Conservation (phyloP, 1,140 invertebrate genomes). For the Medauroidea extradentata region DNA sequence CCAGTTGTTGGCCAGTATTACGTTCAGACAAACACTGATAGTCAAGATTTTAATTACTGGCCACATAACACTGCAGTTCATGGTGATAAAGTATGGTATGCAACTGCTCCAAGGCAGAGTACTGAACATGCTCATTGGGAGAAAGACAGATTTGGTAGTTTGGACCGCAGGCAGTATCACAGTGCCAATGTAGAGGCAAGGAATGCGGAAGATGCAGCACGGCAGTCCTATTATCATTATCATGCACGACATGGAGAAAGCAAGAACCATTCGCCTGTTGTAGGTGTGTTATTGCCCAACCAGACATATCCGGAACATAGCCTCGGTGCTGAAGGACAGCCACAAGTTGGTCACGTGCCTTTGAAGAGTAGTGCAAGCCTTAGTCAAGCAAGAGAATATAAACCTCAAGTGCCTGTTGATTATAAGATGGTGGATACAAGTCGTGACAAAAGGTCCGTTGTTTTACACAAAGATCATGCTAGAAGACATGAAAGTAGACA, state of each 20-base stretch:
- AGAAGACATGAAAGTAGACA: not conserved
- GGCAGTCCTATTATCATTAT: not conserved
- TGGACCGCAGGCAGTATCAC: too few relatives aligned
- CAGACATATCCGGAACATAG: slow-evolving; percentile 47
- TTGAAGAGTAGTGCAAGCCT: slow-evolving; percentile 55
- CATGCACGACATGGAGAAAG: slow-evolving; percentile 13
- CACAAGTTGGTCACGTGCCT: slow-evolving; percentile 25
- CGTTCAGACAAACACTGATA: too few relatives aligned
- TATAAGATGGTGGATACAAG: slow-evolving; percentile 47
- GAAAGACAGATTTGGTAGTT: too few relatives aligned
- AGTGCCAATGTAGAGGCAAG: too few relatives aligned
- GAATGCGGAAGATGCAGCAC: not conserved
- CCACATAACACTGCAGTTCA: too few relatives aligned
- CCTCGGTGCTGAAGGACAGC: slow-evolving; percentile 28
- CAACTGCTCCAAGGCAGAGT: too few relatives aligned
- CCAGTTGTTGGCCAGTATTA: too few relatives aligned
- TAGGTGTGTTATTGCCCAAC: slow-evolving; percentile 37
- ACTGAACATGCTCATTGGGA: too few relatives aligned
- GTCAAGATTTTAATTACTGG: too few relatives aligned
- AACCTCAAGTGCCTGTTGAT: too few relatives aligned
- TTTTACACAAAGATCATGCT: slow-evolving; percentile 30
- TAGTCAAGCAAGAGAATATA: slow-evolving; percentile 28
- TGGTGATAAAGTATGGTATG: too few relatives aligned
- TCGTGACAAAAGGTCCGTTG: slow-evolving; percentile 38
- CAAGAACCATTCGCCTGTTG: not conserved